Conservation (phyloP, 2,888 invertebrate species). For the Agrotis puta region DNA sequence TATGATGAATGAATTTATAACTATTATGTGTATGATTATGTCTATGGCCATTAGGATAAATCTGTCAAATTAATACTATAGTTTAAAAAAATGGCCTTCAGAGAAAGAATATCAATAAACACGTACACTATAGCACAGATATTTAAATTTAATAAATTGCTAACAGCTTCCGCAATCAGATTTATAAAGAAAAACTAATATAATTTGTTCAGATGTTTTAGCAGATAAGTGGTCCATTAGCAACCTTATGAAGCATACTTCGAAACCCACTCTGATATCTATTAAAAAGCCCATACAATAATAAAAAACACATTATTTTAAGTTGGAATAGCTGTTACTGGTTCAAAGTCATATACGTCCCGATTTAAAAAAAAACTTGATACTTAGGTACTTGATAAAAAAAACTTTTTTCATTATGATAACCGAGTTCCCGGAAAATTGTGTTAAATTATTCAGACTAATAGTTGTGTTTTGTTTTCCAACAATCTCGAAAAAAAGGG, state of each 20-base stretch:
- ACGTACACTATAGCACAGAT: constrained; percentile 24
- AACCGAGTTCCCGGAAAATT: too few relatives aligned
- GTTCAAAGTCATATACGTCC: background rate
- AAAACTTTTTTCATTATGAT: too few relatives aligned
- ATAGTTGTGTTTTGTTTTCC: too few relatives aligned
- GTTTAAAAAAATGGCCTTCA: background rate
- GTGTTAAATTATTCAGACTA: too few relatives aligned
- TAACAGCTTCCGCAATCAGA: constrained; percentile 44
- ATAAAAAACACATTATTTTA: constrained; percentile 13
- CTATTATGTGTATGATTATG: too few relatives aligned
- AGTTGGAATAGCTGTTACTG: background rate
- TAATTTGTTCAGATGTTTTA: constrained; percentile 48
- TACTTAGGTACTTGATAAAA: too few relatives aligned
- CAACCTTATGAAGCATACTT: constrained; percentile 10
- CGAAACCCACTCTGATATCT: constrained; percentile 40
- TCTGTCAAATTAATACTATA: background rate
- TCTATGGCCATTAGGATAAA: background rate
- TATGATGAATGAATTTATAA: too few relatives aligned
- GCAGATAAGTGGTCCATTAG: constrained; percentile 46
- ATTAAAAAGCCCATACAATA: constrained; percentile 40
- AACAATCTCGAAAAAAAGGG: too few relatives aligned
- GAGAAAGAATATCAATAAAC: constrained; percentile 21
- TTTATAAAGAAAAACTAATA: constrained; percentile 39
- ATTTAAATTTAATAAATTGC: constrained; percentile 34
- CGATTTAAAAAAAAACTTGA: too few relatives aligned